Percentiles rank a stretch among this genome's conserved stretches.
Conservation (phyloP, 2,888 invertebrate species). For the Drosophila greeni region DNA sequence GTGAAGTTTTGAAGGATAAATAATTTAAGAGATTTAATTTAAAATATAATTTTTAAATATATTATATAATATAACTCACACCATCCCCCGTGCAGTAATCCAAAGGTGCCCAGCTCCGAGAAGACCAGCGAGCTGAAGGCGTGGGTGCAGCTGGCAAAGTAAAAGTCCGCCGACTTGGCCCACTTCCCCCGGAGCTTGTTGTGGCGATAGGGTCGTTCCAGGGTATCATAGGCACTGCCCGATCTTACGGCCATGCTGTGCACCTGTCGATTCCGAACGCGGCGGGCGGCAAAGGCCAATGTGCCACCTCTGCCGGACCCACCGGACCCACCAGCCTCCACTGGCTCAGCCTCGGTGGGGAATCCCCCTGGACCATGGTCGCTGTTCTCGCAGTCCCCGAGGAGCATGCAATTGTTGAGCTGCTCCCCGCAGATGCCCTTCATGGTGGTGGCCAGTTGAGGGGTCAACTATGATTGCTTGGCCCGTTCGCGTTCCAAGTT, state of each 20-base stretch:
- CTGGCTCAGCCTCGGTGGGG: neutral
- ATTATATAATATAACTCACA: slow-evolving; percentile 64
- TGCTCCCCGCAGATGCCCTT: slow-evolving; percentile 74
- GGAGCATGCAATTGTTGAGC: slow-evolving; percentile 67
- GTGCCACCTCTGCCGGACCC: slow-evolving; percentile 1
- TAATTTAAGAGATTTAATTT: neutral
- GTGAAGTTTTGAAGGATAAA: neutral
- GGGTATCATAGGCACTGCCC: slow-evolving; percentile 75
- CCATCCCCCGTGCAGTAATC: slow-evolving; percentile 71
- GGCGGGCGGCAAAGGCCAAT: slow-evolving; percentile 13
- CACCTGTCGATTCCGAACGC: slow-evolving; percentile 58
- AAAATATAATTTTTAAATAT: neutral
- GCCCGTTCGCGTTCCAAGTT: slow-evolving; percentile 27
- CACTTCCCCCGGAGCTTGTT: slow-evolving; percentile 82
- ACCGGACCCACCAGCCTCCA: slow-evolving; percentile 4
- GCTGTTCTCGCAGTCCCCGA: slow-evolving; percentile 47
- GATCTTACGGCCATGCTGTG: slow-evolving; percentile 60
- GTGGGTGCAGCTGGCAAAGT: slow-evolving; percentile 89
- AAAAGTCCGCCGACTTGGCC: slow-evolving; percentile 87
- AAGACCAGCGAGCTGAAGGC: slow-evolving; percentile 91
- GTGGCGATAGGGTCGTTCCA: slow-evolving; percentile 76
- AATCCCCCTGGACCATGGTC: slow-evolving; percentile 12
- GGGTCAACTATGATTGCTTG: slow-evolving; percentile 31
- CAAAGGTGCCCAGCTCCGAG: slow-evolving; percentile 83
- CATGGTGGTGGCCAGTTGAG: slow-evolving; percentile 51